A percentile compares a stretch with the other conserved stretches of the same genome.
phyloP scores from a whole-genome alignment of 2,113 vertebrate species.

The Elephantulus edwardii region DNA sequence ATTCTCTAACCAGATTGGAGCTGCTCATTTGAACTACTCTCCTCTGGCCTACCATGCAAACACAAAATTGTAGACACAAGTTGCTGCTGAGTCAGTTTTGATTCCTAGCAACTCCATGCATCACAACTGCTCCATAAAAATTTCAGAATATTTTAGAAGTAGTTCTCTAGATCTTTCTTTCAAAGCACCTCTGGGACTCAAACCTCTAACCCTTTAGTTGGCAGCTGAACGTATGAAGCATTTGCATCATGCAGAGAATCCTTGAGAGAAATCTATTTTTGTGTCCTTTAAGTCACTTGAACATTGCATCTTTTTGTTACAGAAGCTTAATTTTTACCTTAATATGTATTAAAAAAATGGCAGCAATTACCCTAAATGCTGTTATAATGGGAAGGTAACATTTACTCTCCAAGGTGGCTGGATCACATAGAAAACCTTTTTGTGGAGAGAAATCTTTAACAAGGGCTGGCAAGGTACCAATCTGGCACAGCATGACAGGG shows the following conservation, averaged over 20 bases:
- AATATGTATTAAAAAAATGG: accelerated
- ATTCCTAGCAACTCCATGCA: not conserved
- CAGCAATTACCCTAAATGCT: not conserved
- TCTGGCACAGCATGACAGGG: accelerated
- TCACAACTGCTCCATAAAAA: not conserved
- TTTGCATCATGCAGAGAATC: not conserved
- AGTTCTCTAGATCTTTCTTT: not conserved
- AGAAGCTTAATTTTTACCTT: not conserved
- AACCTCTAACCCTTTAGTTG: not conserved
- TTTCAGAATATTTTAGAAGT: not conserved
- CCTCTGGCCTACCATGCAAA: not conserved
- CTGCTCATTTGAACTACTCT: not conserved
- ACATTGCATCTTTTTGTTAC: not conserved
- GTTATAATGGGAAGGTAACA: too few relatives aligned
- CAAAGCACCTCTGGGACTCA: not conserved
- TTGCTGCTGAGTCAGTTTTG: not conserved
- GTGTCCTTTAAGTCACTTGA: not conserved
- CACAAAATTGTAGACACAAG: not conserved
- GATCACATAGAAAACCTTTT: not conserved
- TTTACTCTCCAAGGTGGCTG: not conserved
- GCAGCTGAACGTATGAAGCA: not conserved
- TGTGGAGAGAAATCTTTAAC: not conserved
- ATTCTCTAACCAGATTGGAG: not conserved
- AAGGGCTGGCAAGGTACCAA: not conserved
- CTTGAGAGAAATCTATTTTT: not conserved